phyloP scores from a whole-genome alignment of 2,113 vertebrate species.

The Columbina picui region DNA sequence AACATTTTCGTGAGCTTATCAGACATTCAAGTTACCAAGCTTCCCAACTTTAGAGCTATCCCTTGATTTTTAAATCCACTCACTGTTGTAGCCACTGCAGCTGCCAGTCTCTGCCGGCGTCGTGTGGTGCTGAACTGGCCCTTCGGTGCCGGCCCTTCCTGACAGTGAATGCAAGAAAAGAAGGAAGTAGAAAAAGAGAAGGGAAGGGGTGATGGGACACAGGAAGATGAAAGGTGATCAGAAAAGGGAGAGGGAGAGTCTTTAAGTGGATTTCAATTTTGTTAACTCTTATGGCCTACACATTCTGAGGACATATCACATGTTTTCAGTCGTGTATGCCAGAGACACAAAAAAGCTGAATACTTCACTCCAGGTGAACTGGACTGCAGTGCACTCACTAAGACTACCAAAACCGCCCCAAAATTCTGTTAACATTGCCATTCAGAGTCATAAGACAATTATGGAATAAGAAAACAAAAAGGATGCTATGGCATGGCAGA shows the following conservation, averaged over 20 bases:
- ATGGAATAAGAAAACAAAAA: slow-evolving; percentile 41
- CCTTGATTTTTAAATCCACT: slow-evolving; percentile 78
- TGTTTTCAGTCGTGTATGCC: slow-evolving; percentile 34
- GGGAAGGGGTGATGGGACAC: slow-evolving; percentile 49
- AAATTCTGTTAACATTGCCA: neutral
- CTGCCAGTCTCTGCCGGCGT: slow-evolving; percentile 83
- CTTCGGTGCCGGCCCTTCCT: slow-evolving; percentile 84
- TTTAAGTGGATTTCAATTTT: slow-evolving; percentile 67
- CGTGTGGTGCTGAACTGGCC: slow-evolving; percentile 80
- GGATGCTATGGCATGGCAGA: slow-evolving; percentile 6
- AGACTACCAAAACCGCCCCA: neutral
- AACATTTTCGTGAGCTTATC: neutral
- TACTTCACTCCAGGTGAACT: neutral
- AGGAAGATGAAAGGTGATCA: slow-evolving; percentile 69
- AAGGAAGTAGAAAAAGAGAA: slow-evolving; percentile 69
- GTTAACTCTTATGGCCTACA: slow-evolving; percentile 36
- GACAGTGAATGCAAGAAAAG: slow-evolving; percentile 79
- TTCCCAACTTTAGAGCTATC: slow-evolving; percentile 61
- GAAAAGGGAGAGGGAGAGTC: slow-evolving; percentile 71
- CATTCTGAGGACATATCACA: neutral
- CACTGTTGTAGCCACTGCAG: slow-evolving; percentile 86
- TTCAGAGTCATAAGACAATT: neutral
- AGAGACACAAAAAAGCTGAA: neutral
- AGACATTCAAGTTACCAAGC: neutral
- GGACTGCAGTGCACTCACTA: neutral